Evolutionary conservation across 2,888 invertebrate species (phyloP).

Genomic region (Drosophila koepferae): DNA sequence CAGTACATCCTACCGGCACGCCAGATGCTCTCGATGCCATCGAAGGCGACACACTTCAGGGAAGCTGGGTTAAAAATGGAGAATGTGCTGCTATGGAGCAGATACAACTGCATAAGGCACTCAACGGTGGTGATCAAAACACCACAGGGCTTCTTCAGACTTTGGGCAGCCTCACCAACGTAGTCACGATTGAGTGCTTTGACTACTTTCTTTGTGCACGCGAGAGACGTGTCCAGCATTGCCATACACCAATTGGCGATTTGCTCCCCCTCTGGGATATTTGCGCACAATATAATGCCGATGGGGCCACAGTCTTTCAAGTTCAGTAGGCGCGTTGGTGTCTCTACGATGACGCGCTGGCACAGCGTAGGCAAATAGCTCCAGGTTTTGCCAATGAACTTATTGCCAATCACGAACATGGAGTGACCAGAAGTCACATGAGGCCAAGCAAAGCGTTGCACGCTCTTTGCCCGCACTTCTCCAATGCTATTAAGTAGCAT

Average conservation of each 20-base stretch:
- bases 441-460: conserved; percentile 54
- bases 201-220: conserved; percentile 1
- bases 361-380: conserved; percentile 52
- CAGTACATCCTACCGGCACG: neutral
- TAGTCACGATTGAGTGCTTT: conserved; percentile 4
- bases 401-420: conserved; percentile 43
- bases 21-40: conserved; percentile 28
- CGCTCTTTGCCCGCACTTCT: neutral
- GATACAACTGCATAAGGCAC: conserved; percentile 13
- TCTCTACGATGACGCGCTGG: conserved; percentile 1
- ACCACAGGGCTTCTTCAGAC: conserved; percentile 18
- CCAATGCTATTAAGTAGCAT: conserved; percentile 12
- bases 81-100: neutral
- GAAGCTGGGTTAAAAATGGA: conserved; percentile 6
- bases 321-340: neutral
- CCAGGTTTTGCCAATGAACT: conserved; percentile 51
- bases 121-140: conserved; percentile 51
- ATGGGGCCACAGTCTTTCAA: conserved; percentile 30
- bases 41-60: conserved; percentile 46
- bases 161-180: neutral
- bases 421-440: conserved; percentile 40
- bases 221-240: neutral
- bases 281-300: conserved; percentile 38
- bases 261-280: conserved; percentile 9
- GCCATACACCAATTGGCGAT: conserved; percentile 1